Conservation (phyloP, 2,888 invertebrate species). For the Opisthograptis luteolata region DNA sequence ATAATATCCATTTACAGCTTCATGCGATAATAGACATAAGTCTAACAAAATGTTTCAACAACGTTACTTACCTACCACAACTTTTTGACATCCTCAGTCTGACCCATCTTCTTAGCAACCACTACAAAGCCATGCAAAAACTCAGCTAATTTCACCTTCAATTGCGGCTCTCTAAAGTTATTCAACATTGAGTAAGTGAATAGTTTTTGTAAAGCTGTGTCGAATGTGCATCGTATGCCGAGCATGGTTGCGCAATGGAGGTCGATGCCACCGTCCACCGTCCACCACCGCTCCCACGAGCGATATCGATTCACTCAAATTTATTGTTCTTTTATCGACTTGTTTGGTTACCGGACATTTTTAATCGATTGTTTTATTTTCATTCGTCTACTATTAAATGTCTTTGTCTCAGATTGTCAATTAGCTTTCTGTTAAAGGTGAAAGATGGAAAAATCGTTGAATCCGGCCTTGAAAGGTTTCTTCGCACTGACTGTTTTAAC, state of each 20-base stretch:
- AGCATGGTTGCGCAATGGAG: conserved; percentile 64
- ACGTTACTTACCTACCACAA: not conserved
- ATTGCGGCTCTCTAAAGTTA: conserved; percentile 20
- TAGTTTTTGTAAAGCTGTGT: conserved; percentile 42
- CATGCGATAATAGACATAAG: too few species aligned
- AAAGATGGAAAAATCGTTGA: not conserved
- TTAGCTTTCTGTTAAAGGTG: conserved; percentile 3
- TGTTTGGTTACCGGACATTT: conserved; percentile 12
- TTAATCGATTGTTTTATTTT: conserved; percentile 11
- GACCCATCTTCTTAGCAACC: conserved; percentile 6
- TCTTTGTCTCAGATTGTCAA: conserved; percentile 3
- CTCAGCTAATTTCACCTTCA: conserved; percentile 11
- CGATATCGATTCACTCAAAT: conserved; percentile 51
- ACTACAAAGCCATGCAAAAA: conserved; percentile 13
- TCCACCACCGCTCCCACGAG: conserved; percentile 39
- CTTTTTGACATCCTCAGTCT: not conserved
- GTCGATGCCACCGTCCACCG: conserved; percentile 64
- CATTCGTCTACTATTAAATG: conserved; percentile 4
- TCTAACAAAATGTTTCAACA: too few species aligned
- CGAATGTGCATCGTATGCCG: conserved; percentile 52
- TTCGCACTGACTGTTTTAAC: too few species aligned
- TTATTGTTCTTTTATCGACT: conserved; percentile 49
- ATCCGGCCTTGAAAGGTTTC: too few species aligned
- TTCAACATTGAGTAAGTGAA: conserved; percentile 25
- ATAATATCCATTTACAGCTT: too few species aligned